Evolutionary conservation across 1,140 invertebrate species (phyloP), one percentile per base, ranked within the genome.

Genomic region (Temnothorax longispinosus): DNA sequence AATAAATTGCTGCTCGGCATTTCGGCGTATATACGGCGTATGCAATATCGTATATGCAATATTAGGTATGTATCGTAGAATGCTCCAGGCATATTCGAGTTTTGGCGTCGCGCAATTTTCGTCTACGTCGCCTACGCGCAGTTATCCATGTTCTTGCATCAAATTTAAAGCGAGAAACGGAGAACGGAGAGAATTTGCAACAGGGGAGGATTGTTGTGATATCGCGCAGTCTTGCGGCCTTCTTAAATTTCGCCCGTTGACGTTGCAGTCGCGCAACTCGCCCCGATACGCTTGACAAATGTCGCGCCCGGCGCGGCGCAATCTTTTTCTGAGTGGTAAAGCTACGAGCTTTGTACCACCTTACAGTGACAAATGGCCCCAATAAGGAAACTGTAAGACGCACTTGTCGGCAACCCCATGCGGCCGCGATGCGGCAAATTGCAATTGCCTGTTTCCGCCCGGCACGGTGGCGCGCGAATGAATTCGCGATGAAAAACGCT

Each of bases 351-450:
- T 54, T 80, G n/a, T 80, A 50, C 76, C 76, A 41, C 32, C 76
- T 54, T 44, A 67, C 44, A 21, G 62, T 80, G 77, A 80, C 77
- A 69, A 69, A 80, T 80, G 35, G 47, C 15, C n/a, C 32, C 77
- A 80, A 80, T 69, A 80, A 80, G 77, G 77, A 80, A 80, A 80
- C 77, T 41, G 47, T 80, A 80, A 80, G 35, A 27, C 47, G 47
- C 47, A 69, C 77, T 69, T 54, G 77, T 67, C 77, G 47, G 11
- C 60, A 27, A n/a, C 32, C 27, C 32, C 41, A 27, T 2, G 58
- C 58, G 15, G 13, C 13, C 8, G 6, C 60, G 75, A 78, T 32
- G 35, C 21, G 18, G 62, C 27, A 54, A 54, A 69, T 78, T 78
- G 77, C 77, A 54, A 69, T 80, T 54, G 77, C 35, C 44, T 11